These are phyloP conservation scores for Drosophila jambulina DNA, from an alignment of 1,140 invertebrate species.

Conservation along the genomic window DNA sequence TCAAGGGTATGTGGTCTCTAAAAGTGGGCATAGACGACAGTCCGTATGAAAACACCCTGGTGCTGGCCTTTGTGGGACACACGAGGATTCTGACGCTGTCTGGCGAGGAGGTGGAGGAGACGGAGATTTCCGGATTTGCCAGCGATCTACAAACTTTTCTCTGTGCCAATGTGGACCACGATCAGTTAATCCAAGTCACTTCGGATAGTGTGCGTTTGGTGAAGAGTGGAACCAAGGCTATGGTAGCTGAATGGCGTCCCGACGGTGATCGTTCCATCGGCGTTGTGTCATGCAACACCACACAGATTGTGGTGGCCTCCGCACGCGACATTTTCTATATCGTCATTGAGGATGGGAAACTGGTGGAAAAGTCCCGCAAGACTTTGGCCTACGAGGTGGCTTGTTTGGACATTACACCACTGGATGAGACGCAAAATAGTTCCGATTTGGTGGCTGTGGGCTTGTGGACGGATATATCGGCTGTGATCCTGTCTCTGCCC, in stretches of 20 bases:
- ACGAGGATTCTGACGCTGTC: constrained; percentile 94
- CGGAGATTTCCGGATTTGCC: constrained; percentile 95
- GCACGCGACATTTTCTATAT: constrained; percentile 96
- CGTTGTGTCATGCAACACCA: constrained; percentile 93
- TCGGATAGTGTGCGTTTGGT: constrained; percentile 90
- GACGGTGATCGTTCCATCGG: constrained; percentile 92
- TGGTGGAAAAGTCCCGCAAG: constrained; percentile 87
- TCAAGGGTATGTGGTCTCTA: constrained; percentile 98
- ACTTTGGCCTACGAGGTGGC: constrained; percentile 91
- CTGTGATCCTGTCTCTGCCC: constrained; percentile 93
- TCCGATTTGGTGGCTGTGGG: constrained; percentile 95
- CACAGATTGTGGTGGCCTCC: constrained; percentile 95
- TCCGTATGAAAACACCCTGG: constrained; percentile 93
- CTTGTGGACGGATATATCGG: constrained; percentile 98
- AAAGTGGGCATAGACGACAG: constrained; percentile 88
- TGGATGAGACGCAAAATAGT: constrained; percentile 88
- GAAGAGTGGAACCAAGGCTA: constrained; percentile 88
- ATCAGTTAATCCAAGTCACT: constrained; percentile 90
- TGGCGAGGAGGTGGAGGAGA: constrained; percentile 99
- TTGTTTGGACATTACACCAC: constrained; percentile 96
- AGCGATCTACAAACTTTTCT: constrained; percentile 96
- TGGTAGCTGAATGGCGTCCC: constrained; percentile 93
- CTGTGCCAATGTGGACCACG: constrained; percentile 94
- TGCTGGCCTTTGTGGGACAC: constrained; percentile 97
- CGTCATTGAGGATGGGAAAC: constrained; percentile 89